Base-by-base conservation (phyloP, 2,888 invertebrate species). In the Pyrocoelia pectoralis region DNA sequence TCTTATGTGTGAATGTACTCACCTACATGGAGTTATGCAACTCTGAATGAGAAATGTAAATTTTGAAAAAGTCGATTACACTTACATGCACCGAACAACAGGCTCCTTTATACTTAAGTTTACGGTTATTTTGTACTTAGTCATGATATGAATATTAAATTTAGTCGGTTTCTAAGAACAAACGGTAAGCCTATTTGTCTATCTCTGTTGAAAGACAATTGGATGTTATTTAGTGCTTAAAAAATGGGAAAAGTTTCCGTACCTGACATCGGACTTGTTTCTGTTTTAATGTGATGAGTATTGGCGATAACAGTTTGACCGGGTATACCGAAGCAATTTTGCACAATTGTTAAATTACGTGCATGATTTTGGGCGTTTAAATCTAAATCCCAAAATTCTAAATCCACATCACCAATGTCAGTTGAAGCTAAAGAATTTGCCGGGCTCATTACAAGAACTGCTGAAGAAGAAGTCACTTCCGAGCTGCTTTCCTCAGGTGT, bases 311-410 rank as follows among this genome's bases (percentile, higher is more conserved):
- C 76, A 17, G 80, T 78, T 66, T 80, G 80, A 54, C 79, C 80
- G 19, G 73, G 74, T 53, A 79, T 71, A 13, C 75, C 76, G 69
- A 77, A 80, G 64, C 80, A 80, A 70, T 78, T 79, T 69, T 78
- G 79, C 62, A 79, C 76, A 56, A 79, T 75, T 19, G 74, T 72
- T 49, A 79, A 65, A 64, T 62, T 70, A 56, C 68, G 66, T 2
- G 70, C 72, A 68, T 78, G 77, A 65, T 78, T 78, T 68, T 79
- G 84, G 66, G 81, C 80, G 75, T 86, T 86, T 56, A 87, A 78
- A 76, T 88, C 88, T 76, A 88, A 78, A 74, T 92, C 92, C 94
- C 94, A 94, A 71, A 94, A 85, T 77, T 93, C 94, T 69, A 92
- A 85, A 74, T 92, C 92, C 66, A 92, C 92, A 70, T 85, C 85